Percentiles rank a stretch among this genome's conserved stretches.
Evolutionary conservation across 92 coral and sea anemone genomes (phyloP).

Genomic region (Epizoanthus rinbou): DNA sequence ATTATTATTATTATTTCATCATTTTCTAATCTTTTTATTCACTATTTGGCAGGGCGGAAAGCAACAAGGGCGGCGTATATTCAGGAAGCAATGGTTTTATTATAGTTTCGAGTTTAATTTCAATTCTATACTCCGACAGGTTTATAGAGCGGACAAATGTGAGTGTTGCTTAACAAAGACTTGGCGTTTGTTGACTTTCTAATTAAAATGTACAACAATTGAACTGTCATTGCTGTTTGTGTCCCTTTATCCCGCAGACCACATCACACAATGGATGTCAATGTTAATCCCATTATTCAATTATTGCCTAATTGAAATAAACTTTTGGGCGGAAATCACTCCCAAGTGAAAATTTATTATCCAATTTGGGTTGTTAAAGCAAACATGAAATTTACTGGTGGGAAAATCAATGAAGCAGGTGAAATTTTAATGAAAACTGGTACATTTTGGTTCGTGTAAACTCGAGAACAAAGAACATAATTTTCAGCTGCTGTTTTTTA

Average conservation of each 20-base stretch:
- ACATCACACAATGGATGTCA: slow-evolving; percentile 8
- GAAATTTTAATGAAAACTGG: background rate
- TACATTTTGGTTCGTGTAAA: slow-evolving; percentile 7
- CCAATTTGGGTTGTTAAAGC: slow-evolving; percentile 8
- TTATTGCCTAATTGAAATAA: slow-evolving; percentile 30
- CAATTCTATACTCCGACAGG: background rate
- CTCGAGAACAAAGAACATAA: background rate
- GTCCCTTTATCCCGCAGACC: background rate
- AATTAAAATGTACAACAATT: slow-evolving; percentile 13
- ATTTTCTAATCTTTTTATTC: too few species aligned
- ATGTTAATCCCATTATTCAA: slow-evolving; percentile 23
- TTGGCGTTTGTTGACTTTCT: slow-evolving; percentile 1
- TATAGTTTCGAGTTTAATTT: slow-evolving; percentile 17
- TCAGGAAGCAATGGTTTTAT: background rate
- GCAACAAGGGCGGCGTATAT: too few species aligned
- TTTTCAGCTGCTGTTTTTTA: slow-evolving; percentile 4
- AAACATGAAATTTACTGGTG: slow-evolving; percentile 7
- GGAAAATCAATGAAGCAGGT: slow-evolving; percentile 13
- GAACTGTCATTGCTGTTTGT: slow-evolving; percentile 7
- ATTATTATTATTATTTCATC: too few species aligned
- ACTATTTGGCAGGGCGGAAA: too few species aligned
- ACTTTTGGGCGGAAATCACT: slow-evolving; percentile 22
- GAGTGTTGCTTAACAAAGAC: slow-evolving; percentile 11
- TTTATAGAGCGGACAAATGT: background rate
- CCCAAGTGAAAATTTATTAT: slow-evolving; percentile 7